These are phyloP conservation scores for Homarus gammarus DNA, from an alignment of 2,888 invertebrate genomes.

Conservation along the genomic window DNA sequence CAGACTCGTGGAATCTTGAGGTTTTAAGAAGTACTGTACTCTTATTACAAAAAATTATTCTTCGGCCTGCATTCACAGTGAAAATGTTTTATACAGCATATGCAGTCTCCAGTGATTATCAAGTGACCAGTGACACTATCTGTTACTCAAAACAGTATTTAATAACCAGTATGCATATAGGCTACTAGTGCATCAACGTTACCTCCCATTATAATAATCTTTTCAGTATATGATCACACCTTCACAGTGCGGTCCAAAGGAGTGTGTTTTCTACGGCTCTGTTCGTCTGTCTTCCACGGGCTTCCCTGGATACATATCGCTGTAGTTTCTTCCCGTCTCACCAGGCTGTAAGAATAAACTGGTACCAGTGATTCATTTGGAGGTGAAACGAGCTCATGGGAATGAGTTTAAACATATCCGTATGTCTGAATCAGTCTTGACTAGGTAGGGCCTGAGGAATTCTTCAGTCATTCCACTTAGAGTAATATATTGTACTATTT, in stretches of 20 bases:
- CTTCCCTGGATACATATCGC: slow-evolving; percentile 66
- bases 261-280: slow-evolving; percentile 44
- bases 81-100: slow-evolving; percentile 4
- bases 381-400: slow-evolving; percentile 57
- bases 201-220: slow-evolving; percentile 17
- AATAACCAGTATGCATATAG: slow-evolving; percentile 55
- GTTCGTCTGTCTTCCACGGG: slow-evolving; percentile 64
- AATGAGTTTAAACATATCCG: slow-evolving; percentile 71
- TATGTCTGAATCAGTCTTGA: slow-evolving; percentile 31
- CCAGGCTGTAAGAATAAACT: slow-evolving; percentile 16
- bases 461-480: slow-evolving; percentile 66
- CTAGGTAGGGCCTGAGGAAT: slow-evolving; percentile 55
- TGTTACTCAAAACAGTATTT: slow-evolving; percentile 50
- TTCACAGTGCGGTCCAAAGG: slow-evolving; percentile 5
- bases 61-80: background rate
- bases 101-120: slow-evolving; percentile 24
- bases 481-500: slow-evolving; percentile 65
- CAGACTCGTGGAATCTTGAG: background rate
- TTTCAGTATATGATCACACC: slow-evolving; percentile 24
- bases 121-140: slow-evolving; percentile 22
- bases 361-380: slow-evolving; percentile 40
- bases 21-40: background rate
- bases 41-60: background rate
- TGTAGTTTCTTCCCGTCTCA: slow-evolving; percentile 27
- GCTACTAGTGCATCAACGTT: slow-evolving; percentile 48